Evolutionary conservation across 37 sponge, comb jelly and placozoan species (phyloP).

Genomic region (Cliona cf. orientalis): DNA sequence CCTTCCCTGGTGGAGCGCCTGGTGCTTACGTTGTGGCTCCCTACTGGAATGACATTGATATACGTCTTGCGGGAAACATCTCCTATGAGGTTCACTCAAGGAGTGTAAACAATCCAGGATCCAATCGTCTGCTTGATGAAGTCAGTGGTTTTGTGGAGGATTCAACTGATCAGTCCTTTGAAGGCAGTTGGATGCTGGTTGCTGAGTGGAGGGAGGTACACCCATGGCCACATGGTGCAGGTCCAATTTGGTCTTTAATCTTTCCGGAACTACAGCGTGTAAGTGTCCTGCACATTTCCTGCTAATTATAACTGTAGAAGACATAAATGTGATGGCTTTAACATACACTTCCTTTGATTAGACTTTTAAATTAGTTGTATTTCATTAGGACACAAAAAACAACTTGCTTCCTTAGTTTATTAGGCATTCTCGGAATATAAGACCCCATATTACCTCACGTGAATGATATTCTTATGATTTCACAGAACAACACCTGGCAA

Average conservation of each 20-base stretch:
- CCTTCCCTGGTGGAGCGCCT: slow-evolving; percentile 9
- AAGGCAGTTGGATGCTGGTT: slow-evolving; percentile 58
- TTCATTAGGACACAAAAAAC: no score
- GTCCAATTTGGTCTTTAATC: neutral
- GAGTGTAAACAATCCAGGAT: neutral
- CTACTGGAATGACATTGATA: slow-evolving; percentile 68
- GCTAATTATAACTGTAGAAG: neutral
- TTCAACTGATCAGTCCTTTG: slow-evolving; percentile 12
- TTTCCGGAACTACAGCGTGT: neutral
- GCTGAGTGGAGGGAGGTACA: slow-evolving; percentile 51
- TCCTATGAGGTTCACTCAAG: slow-evolving; percentile 33
- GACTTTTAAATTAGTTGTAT: no score
- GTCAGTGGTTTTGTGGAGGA: slow-evolving; percentile 32
- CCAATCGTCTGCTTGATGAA: neutral
- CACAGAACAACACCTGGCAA: slow-evolving; percentile 65
- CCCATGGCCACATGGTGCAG: slow-evolving; percentile 67
- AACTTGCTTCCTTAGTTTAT: no score
- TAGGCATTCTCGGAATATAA: no score
- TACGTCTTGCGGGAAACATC: slow-evolving; percentile 41
- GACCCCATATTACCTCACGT: no score
- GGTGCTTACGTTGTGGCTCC: slow-evolving; percentile 51
- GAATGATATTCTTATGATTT: neutral
- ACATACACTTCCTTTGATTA: no score
- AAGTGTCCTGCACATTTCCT: neutral
- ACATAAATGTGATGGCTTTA: no score